A percentile compares a stretch with the other conserved stretches of the same genome.
Evolutionary conservation across 1,140 invertebrate species (phyloP).

Genomic region (Scaptomyza montana): DNA sequence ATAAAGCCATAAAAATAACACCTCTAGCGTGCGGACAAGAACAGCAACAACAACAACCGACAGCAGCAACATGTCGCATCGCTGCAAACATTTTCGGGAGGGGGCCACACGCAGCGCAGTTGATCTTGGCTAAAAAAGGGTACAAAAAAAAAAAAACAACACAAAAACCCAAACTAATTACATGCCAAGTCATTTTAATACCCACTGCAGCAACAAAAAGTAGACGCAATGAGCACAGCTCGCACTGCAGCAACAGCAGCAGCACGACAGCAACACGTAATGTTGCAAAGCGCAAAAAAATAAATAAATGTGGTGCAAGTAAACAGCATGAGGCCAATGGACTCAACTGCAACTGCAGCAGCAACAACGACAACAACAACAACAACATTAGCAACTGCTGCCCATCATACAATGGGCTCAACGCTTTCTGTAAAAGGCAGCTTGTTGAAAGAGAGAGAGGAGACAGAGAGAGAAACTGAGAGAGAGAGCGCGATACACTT

Average conservation of each 20-base stretch:
- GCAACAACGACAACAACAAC: conserved; percentile 16
- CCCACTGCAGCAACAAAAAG: conserved; percentile 50
- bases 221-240: conserved; percentile 64
- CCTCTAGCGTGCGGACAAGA: conserved; percentile 44
- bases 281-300: conserved; percentile 57
- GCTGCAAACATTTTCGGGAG: conserved; percentile 36
- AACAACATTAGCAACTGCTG: conserved; percentile 35
- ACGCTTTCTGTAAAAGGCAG: conserved; percentile 61
- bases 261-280: conserved; percentile 52
- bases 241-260: conserved; percentile 36
- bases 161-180: conserved; percentile 70
- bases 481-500: neutral
- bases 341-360: conserved; percentile 43
- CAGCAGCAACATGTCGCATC: conserved; percentile 39
- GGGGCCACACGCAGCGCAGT: conserved; percentile 64
- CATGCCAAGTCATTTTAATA: conserved; percentile 79
- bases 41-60: conserved; percentile 21
- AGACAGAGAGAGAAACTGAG: neutral
- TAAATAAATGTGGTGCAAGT: conserved; percentile 54
- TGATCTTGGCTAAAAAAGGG: conserved; percentile 35
- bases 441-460: conserved; percentile 19
- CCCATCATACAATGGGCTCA: conserved; percentile 38
- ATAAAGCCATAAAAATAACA: conserved; percentile 78
- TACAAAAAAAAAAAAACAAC: conserved; percentile 53
- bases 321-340: conserved; percentile 73